Percentiles rank a stretch among this genome's conserved stretches.
These are phyloP conservation scores for Argyresthia goedartella DNA, from an alignment of 2,888 invertebrate genomes.

Conservation along the genomic window DNA sequence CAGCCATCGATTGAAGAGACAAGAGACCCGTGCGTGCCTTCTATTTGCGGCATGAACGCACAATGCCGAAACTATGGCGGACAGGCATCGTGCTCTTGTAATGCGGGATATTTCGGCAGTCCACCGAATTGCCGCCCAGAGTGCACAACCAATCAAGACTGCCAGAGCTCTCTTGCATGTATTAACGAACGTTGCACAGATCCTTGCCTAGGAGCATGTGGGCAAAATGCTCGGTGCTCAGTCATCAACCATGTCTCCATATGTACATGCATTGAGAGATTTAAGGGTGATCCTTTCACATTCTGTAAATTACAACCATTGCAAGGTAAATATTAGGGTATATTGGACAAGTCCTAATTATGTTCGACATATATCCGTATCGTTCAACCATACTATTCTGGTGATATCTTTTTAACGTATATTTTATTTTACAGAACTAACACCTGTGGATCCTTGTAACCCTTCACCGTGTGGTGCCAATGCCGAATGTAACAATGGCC, in stretches of 20 bases:
- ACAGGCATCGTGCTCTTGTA: constrained; percentile 74
- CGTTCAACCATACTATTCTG: background rate
- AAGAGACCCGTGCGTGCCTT: constrained; percentile 75
- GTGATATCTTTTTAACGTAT: background rate
- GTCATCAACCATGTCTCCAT: constrained; percentile 75
- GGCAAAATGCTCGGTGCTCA: constrained; percentile 66
- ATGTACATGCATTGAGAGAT: constrained; percentile 71
- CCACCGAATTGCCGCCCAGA: constrained; percentile 79
- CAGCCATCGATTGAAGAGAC: constrained; percentile 44
- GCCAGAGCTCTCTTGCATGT: constrained; percentile 74
- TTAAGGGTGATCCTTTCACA: constrained; percentile 74
- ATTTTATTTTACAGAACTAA: constrained; percentile 9
- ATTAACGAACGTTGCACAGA: constrained; percentile 75
- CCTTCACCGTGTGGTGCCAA: constrained; percentile 82
- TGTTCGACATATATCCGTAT: too few species aligned
- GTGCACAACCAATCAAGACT: constrained; percentile 77
- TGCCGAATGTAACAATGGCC: constrained; percentile 76
- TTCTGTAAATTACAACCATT: constrained; percentile 41
- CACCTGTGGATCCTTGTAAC: constrained; percentile 70
- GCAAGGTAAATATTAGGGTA: constrained; percentile 30
- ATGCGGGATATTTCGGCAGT: constrained; percentile 71
- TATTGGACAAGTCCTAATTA: too few species aligned
- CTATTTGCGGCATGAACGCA: constrained; percentile 76
- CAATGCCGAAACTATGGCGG: constrained; percentile 68
- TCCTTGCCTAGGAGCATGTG: constrained; percentile 79